These are phyloP conservation scores for Penelope pileata DNA, from an alignment of 2,113 vertebrate species.

Conservation along the genomic window DNA sequence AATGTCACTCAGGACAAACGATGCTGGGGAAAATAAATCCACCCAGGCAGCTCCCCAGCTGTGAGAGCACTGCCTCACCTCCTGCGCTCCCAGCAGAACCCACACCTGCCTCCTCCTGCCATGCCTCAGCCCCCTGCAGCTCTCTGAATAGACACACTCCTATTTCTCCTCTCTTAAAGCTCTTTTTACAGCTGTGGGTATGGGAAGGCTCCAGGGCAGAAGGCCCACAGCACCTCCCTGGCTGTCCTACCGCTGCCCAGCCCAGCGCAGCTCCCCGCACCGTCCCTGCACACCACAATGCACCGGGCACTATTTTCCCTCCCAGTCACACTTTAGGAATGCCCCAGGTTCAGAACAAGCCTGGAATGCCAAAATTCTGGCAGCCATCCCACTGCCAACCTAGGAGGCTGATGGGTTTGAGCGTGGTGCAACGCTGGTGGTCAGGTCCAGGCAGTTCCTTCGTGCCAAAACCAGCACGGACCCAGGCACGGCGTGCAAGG, in stretches of 20 bases:
- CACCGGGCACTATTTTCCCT: neutral
- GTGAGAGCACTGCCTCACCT: neutral
- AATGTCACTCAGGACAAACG: neutral
- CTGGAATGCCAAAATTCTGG: neutral
- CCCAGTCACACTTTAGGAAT: neutral
- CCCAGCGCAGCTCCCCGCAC: neutral
- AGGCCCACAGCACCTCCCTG: neutral
- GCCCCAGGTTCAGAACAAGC: too few species aligned
- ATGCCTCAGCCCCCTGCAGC: neutral
- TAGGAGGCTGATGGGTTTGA: neutral
- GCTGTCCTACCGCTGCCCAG: neutral
- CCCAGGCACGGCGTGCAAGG: neutral
- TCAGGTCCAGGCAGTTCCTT: neutral
- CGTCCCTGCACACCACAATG: neutral
- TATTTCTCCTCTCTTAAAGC: neutral
- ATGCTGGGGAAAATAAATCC: neutral
- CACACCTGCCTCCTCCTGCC: neutral
- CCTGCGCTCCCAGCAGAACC: neutral
- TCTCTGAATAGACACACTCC: fast-evolving
- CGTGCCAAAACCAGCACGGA: neutral
- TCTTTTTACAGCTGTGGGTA: neutral
- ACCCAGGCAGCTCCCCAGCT: too few species aligned
- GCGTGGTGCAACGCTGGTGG: fast-evolving
- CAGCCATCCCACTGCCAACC: neutral
- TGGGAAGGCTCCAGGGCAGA: neutral